Base-by-base conservation (phyloP, 2,888 invertebrate species). In the Trissoscelio sp. region DNA sequence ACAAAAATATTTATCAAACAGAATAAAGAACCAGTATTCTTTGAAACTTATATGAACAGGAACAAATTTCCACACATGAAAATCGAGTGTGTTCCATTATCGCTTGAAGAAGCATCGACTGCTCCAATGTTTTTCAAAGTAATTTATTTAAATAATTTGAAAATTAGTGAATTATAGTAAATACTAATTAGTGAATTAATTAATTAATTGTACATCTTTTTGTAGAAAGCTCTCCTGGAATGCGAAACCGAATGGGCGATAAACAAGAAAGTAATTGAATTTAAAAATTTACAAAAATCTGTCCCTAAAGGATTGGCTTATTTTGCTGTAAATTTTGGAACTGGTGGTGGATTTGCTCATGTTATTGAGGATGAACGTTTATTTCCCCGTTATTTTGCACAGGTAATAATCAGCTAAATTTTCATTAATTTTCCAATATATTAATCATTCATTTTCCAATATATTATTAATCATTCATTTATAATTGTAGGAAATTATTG, bases 111-210 rank as follows among this genome's bases (percentile, higher is more conserved):
- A 14, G 97, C 97, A 0, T 97, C 98, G 87, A 92, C 96, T 92
- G 97, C 97, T 2, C 97, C 98, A 0, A 98, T 99, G 88, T 99
- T 98, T 92, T 99, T 99, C 91, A 98, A 98, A 92, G 94, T 93
- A 81, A 57, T 18, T 58, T 16, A 20, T 34, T 34, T 48, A 18
- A 34, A 48, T 34, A 18, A 53, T 67, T 67, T 62, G 46, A 16
- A 7, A 5, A 12, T 46, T 62, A 24, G 6, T 24, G 24, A 24
- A 24, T 24, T 24, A 24, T 24, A 24, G 6, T 24, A 24, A 24
- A 24, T 24, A 24, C 24, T 4, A 24, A 24, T 24, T 24, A n/a
- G n/a, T n/a, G n/a, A n/a, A n/a, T n/a, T n/a, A n/a, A n/a, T n/a
- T n/a, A n/a, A n/a, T n/a, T n/a, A n/a, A n/a, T n/a, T n/a, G n/a